Conservation (phyloP, 2,888 invertebrate species). For the Spilosoma lubricipeda region DNA sequence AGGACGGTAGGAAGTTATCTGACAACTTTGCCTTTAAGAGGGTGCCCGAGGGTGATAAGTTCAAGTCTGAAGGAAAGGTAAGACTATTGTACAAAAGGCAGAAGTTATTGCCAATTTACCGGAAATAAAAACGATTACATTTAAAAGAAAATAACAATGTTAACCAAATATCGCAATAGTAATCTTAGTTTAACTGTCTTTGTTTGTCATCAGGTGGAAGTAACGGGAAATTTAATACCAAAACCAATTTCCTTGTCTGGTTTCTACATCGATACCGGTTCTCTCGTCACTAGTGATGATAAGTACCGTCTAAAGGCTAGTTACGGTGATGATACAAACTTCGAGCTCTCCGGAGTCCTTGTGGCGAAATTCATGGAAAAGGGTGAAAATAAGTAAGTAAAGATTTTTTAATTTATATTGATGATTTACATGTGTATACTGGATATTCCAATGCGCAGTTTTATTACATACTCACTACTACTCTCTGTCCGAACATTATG, state of each 20-base stretch:
- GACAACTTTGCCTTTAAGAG: slow-evolving; percentile 69
- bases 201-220: slow-evolving; percentile 59
- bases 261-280: slow-evolving; percentile 56
- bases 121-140: not conserved
- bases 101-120: not conserved
- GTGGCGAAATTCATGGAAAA: slow-evolving; percentile 65
- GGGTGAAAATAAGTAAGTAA: slow-evolving; percentile 73
- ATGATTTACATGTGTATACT: not conserved
- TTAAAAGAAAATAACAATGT: too few relatives aligned
- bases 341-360: slow-evolving; percentile 76
- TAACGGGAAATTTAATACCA: slow-evolving; percentile 71
- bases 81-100: not conserved
- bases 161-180: too few relatives aligned
- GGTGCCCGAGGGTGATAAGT: slow-evolving; percentile 64
- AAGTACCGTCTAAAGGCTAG: slow-evolving; percentile 74
- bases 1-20: slow-evolving; percentile 70
- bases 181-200: too few relatives aligned
- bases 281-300: slow-evolving; percentile 65
- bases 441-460: not conserved
- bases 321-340: slow-evolving; percentile 76
- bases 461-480: not conserved
- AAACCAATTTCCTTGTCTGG: slow-evolving; percentile 64
- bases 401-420: not conserved
- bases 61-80: slow-evolving; percentile 74
- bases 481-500: not conserved